Evolutionary conservation across 2,888 invertebrate genomes (phyloP), one percentile per base, ranked within the genome.

Genomic region (Drosophila anomelani): DNA sequence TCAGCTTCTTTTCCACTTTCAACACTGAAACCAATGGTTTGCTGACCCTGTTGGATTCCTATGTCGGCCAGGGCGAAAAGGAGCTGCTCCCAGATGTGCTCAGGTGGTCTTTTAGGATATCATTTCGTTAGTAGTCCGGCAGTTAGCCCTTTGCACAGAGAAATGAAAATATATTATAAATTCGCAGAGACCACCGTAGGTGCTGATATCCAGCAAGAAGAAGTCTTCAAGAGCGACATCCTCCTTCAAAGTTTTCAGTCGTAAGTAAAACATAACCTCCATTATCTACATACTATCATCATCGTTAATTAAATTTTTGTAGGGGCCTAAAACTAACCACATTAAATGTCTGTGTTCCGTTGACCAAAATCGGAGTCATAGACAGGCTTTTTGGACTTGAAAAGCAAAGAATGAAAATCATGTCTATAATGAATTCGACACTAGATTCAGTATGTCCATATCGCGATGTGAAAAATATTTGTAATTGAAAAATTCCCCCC

Each of bases 1-100:
- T 86, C 0, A 87, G 81, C 66, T 90, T 90, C 66, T 49, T 90
- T 13, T 83, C 88, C 15, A 81, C 77, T 4, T 90, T 91, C 20
- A 91, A 90, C 68, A 26, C 69, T 15, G 88, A 86, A 49, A 73
- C 81, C 0, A 76, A 78, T 41, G 71, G n/a, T 5, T 38, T 91
- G 2, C 26, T 85, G 15, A 46, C 62, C 36, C 49, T 67, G 1
- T 29, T 90, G 12, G 73, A 81, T 4, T 46, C 71, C 4, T 44
- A 78, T 29, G 64, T 77, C 2, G 71, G 54, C 2, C 32, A 64
- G 5, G 80, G 76, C 1, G 81, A 82, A 66, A 56, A 72, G 2
- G 70, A 89, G 53, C 51, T 90, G 4, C n/a, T 34, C 0, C 1
- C 2, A 67, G 75, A 34, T 41, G 53, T 17, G 49, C 76, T n/a